These are phyloP conservation scores for Ardeotis arabs DNA, from an alignment of 2,113 vertebrate genomes.

Conservation along the genomic window DNA sequence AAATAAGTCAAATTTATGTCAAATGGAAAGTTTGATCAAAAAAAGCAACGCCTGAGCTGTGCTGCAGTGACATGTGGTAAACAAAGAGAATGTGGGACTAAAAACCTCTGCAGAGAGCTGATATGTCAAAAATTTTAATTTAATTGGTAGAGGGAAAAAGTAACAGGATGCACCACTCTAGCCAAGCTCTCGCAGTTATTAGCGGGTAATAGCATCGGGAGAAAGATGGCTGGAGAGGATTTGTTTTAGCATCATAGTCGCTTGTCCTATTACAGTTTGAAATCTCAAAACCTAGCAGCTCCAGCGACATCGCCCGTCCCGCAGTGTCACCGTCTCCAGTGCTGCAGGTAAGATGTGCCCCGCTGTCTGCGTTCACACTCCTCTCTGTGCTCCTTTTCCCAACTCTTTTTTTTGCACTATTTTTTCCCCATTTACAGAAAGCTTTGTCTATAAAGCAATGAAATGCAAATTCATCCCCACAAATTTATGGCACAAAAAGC, in stretches of 20 bases:
- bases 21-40: neutral
- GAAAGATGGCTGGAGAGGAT: neutral
- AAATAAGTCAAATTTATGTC: neutral
- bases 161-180: fast-evolving
- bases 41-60: neutral
- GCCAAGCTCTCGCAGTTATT: fast-evolving
- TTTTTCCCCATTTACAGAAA: fast-evolving
- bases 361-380: fast-evolving
- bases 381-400: fast-evolving
- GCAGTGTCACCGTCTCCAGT: fast-evolving
- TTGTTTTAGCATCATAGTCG: no score
- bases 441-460: fast-evolving
- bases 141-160: neutral
- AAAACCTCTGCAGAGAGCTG: neutral
- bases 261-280: neutral
- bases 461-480: neutral
- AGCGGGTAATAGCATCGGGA: neutral
- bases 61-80: neutral
- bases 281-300: neutral
- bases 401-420: neutral
- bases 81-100: neutral
- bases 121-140: neutral
- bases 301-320: fast-evolving
- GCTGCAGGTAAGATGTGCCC: neutral
- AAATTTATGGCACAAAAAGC: fast-evolving